phyloP scores from a whole-genome alignment of 2,888 invertebrate species.

The Aspidiotus destructor region DNA sequence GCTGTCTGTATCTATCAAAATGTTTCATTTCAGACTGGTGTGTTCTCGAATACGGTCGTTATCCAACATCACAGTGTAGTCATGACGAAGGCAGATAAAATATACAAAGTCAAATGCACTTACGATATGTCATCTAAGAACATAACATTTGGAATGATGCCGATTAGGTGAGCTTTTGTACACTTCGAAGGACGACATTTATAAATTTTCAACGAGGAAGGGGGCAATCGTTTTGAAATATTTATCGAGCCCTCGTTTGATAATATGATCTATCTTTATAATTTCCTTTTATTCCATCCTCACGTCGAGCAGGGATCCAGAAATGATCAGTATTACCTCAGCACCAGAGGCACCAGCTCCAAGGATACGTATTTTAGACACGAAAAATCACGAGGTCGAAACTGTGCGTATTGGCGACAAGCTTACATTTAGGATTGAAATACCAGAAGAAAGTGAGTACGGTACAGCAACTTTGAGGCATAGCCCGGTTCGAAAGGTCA shows the following conservation, averaged over 20 bases:
- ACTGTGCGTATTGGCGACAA: constrained; percentile 90
- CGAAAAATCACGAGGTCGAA: constrained; percentile 76
- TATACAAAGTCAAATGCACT: constrained; percentile 91
- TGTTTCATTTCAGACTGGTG: constrained; percentile 61
- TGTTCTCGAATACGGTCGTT: constrained; percentile 88
- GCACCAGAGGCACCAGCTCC: constrained; percentile 91
- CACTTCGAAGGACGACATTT: no score
- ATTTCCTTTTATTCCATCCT: no score
- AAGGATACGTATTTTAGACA: constrained; percentile 82
- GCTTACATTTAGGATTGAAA: constrained; percentile 89
- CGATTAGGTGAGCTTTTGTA: constrained; percentile 59
- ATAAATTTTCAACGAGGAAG: not conserved
- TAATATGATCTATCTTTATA: no score
- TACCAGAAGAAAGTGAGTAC: constrained; percentile 85
- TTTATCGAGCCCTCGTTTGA: not conserved
- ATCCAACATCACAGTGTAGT: constrained; percentile 91
- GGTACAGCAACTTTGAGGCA: no score
- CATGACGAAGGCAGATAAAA: constrained; percentile 93
- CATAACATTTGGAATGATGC: constrained; percentile 95
- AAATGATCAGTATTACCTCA: constrained; percentile 91
- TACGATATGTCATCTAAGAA: constrained; percentile 95
- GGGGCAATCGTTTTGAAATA: not conserved
- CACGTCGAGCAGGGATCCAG: constrained; percentile 61
- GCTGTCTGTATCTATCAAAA: no score
- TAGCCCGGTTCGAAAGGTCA: no score